Evolutionary conservation across 30 jellyfish, hydroid and myxozoan genomes (phyloP).

Genomic region (Pseudorhiza aurosa): DNA sequence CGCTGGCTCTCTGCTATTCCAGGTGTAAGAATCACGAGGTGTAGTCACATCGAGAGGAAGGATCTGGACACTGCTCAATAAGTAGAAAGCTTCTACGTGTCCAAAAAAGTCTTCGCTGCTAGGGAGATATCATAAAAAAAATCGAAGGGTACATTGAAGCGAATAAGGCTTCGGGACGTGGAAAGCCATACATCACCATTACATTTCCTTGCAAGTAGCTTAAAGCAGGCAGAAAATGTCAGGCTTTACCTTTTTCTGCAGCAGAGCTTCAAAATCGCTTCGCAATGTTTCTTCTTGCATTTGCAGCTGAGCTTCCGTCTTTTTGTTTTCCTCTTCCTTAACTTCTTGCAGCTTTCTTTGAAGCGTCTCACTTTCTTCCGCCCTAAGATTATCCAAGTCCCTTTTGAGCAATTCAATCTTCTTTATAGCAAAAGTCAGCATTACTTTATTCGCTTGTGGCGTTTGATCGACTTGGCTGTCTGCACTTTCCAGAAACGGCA

Average conservation of each 20-base stretch:
- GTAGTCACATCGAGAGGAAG: no score
- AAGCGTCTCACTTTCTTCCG: constrained; percentile 29
- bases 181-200: no score
- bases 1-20: no score
- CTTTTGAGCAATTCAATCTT: constrained; percentile 46
- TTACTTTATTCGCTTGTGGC: constrained; percentile 5
- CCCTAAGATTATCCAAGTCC: constrained; percentile 35
- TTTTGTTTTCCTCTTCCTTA: constrained; percentile 32
- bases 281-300: constrained; percentile 32
- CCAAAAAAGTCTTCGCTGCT: no score
- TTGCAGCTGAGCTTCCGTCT: constrained; percentile 26
- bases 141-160: no score
- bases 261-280: constrained; percentile 39
- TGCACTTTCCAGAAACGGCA: neutral
- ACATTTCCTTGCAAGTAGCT: neutral
- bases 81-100: no score
- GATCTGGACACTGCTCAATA: no score
- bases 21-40: no score
- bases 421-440: constrained; percentile 57
- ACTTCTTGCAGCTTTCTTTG: constrained; percentile 1
- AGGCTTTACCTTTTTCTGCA: constrained; percentile 29
- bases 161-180: no score
- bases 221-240: neutral
- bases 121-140: no score
- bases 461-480: neutral